Evolutionary conservation across 2,888 invertebrate species (phyloP), one percentile per base, ranked within the genome.

Genomic region (Balanococcus diminutus): DNA sequence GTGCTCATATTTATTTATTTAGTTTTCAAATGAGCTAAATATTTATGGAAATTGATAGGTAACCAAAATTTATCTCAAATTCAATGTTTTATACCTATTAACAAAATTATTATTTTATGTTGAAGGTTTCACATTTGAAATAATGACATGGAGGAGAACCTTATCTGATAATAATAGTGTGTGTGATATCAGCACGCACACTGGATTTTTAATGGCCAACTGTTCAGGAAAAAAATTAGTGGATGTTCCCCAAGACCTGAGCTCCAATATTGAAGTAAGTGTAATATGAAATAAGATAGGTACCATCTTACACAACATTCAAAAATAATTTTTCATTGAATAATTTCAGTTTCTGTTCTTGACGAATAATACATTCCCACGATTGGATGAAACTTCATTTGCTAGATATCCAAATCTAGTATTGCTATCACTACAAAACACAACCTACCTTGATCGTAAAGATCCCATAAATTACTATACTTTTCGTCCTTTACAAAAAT

Each of bases 391-490:
- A 19, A 79, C 11, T 19, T 79, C 75, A 79, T 79, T 79, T 14
- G 9, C 32, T 9, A 79, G n/a, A 6, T 79, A 79, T 36, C 75
- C 25, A 19, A 79, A 79, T 36, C 9, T 79, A 19, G 19, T 79
- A 8, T 19, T 79, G 6, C 16, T 79, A 36, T 79, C 75, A 8
- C 19, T 79, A 19, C 75, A 79, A 19, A 79, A 79, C 36, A 79
- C 75, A 2, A 8, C 5, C 4, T 79, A 79, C 19, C n/a, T 79
- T 0, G 11, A 79, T 36, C 6, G 19, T 5, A 11, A n/a, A 22
- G 75, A 79, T 19, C 75, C 75, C 2, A 79, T 79, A 79, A 79
- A 79, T 79, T 79, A 79, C 36, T 32, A 36, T 19, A 79, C 75
- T 5, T 79, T 79, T 11, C 32, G 32, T 79, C 36, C 75, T 19